A percentile compares a stretch with the other conserved stretches of the same genome.
Conservation (phyloP, 1,140 invertebrate species). For the Rhagoletis zephyria region DNA sequence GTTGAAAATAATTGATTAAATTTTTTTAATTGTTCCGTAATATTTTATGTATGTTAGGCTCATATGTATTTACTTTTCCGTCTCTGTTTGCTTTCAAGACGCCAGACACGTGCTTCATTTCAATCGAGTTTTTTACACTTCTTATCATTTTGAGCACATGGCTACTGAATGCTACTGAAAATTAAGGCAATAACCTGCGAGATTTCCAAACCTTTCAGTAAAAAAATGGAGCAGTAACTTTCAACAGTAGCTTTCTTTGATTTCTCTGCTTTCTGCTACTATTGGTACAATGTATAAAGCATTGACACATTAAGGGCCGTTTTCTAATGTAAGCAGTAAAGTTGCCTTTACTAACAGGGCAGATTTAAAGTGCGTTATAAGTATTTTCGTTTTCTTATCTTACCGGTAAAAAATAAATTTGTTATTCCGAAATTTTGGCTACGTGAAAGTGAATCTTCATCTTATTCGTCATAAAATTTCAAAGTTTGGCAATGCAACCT, state of each 20-base stretch:
- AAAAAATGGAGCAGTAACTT: neutral
- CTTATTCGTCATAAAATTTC: no score
- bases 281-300: neutral
- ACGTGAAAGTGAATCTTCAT: no score
- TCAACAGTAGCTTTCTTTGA: neutral
- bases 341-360: no score
- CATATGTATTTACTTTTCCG: no score
- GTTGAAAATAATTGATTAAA: neutral
- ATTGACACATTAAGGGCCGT: no score
- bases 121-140: neutral
- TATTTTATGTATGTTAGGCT: neutral
- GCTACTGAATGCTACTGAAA: neutral
- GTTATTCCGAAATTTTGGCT: no score
- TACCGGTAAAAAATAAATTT: no score
- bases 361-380: no score
- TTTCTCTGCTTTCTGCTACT: neutral
- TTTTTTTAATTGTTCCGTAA: neutral
- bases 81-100: neutral
- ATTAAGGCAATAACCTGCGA: neutral
- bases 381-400: no score
- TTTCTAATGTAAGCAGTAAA: no score
- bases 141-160: neutral
- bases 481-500: no score
- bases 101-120: conserved; percentile 6
- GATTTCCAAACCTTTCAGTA: neutral